Conservation (phyloP, 2,797 vertebrate genomes). For the Limnodromus scolopaceus region DNA sequence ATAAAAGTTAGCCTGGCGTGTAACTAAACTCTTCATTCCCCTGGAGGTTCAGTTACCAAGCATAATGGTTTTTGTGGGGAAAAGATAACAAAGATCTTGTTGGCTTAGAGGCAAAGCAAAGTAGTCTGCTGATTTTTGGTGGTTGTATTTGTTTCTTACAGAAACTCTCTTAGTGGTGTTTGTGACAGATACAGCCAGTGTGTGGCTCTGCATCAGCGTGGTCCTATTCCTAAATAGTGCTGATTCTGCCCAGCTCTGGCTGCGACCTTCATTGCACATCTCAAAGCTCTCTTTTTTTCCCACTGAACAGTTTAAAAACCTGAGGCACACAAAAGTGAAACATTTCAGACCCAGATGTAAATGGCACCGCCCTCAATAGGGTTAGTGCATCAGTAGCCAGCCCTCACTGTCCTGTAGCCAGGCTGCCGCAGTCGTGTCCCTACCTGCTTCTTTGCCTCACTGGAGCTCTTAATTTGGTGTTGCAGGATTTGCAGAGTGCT, state of each 20-base stretch:
- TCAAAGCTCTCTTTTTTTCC: neutral
- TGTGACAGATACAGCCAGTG: neutral
- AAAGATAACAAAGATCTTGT: neutral
- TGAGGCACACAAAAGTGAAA: neutral
- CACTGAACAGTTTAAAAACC: neutral
- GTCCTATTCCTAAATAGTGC: neutral
- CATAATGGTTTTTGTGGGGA: neutral
- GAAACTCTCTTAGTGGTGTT: neutral
- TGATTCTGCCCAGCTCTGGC: neutral
- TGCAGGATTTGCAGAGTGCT: neutral
- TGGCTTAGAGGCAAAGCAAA: neutral
- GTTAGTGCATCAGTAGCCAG: neutral
- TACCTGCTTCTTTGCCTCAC: neutral
- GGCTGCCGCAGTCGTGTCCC: neutral
- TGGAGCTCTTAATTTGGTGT: neutral
- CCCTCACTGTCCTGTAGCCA: rapidly evolving
- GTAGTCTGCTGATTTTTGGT: neutral
- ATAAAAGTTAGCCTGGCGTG: neutral
- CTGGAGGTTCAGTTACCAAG: neutral
- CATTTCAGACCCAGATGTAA: neutral
- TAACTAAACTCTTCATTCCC: neutral
- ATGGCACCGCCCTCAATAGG: neutral
- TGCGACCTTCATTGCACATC: neutral
- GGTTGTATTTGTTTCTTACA: neutral
- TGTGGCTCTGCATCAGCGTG: rapidly evolving